Percentiles rank a stretch among this genome's conserved stretches.
phyloP scores from a whole-genome alignment of 2,797 vertebrate genomes.

The Oreochromis grahami region DNA sequence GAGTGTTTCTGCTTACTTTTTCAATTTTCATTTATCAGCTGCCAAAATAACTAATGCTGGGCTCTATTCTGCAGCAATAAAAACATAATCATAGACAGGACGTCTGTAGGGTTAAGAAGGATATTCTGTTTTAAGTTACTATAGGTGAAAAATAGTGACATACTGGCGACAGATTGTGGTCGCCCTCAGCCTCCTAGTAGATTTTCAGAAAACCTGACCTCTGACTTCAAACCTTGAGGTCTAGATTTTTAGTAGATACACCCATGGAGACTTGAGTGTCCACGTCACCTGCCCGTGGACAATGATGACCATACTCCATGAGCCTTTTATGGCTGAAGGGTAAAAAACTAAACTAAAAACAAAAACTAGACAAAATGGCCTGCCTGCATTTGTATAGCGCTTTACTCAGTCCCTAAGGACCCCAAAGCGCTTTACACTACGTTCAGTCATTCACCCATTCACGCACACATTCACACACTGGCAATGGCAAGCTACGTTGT shows the following conservation, averaged over 20 bases:
- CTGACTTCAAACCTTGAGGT: neutral
- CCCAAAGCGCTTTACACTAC: too few species aligned
- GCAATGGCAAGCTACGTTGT: too few species aligned
- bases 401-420: too few species aligned
- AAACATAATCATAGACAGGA: neutral
- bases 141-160: neutral
- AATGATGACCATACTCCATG: rapidly evolving
- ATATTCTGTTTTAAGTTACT: neutral
- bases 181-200: neutral
- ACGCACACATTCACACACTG: too few species aligned
- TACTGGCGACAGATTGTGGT: rapidly evolving
- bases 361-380: neutral
- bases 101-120: neutral
- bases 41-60: neutral
- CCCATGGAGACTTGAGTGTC: rapidly evolving
- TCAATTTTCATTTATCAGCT: rapidly evolving
- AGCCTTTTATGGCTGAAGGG: neutral
- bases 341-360: neutral
- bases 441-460: too few species aligned
- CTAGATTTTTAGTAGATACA: neutral
- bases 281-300: rapidly evolving
- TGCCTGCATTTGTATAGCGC: too few species aligned
- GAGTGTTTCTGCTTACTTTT: neutral
- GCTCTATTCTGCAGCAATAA: rapidly evolving
- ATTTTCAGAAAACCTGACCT: neutral